A percentile compares a stretch with the other conserved stretches of the same genome.
phyloP scores from a whole-genome alignment of 2,797 vertebrate genomes.

The Anniella stebbinsi region DNA sequence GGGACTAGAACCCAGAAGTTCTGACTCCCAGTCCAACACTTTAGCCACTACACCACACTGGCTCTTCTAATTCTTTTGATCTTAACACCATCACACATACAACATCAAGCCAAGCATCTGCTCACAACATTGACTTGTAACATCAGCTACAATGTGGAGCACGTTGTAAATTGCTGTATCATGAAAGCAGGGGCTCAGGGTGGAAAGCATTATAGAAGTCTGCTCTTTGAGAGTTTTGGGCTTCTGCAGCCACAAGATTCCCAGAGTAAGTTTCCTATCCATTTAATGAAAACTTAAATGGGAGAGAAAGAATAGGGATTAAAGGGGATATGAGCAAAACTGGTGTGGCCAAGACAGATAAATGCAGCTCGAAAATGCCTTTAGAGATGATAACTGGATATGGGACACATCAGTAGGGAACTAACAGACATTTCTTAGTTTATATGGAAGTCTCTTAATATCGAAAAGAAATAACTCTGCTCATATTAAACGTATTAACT shows the following conservation, averaged over 20 bases:
- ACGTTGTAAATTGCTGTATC: not conserved
- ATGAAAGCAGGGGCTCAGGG: not conserved
- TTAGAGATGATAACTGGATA: not conserved
- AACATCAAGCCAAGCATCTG: constrained; percentile 5
- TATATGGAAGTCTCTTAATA: not conserved
- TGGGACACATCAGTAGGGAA: not conserved
- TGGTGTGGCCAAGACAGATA: constrained; percentile 14
- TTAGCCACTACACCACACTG: no score
- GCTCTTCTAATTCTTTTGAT: constrained; percentile 11
- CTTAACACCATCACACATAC: not conserved
- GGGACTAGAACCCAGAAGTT: no score
- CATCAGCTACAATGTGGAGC: not conserved
- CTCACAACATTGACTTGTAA: not conserved
- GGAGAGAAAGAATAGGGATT: not conserved
- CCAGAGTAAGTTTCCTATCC: not conserved
- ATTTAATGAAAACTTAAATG: not conserved
- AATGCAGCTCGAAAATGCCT: not conserved
- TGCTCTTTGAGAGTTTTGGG: not conserved
- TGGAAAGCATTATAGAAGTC: not conserved
- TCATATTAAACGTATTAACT: not conserved
- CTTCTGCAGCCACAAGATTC: constrained; percentile 7
- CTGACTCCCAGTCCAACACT: no score
- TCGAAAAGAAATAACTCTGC: not conserved
- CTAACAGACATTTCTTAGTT: not conserved
- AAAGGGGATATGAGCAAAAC: not conserved